Percentiles rank a stretch among this genome's conserved stretches.
Conservation (phyloP, 2,888 invertebrate genomes). For the Blastobasis adustella region DNA sequence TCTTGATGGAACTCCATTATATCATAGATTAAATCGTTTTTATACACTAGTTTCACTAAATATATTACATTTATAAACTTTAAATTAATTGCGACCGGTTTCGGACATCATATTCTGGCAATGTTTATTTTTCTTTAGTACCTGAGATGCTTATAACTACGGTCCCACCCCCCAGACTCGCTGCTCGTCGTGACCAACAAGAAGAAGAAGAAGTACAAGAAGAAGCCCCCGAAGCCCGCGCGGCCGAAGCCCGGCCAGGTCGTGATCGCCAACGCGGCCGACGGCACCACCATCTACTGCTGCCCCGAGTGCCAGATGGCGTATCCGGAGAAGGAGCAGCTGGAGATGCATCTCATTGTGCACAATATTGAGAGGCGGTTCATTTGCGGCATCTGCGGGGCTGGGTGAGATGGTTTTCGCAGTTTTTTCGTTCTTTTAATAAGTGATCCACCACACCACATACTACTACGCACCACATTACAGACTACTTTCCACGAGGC, state of each 20-base stretch:
- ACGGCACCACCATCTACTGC: conserved; percentile 84
- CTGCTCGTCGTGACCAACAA: conserved; percentile 54
- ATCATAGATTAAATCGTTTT: too few relatives aligned
- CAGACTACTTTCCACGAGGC: too few relatives aligned
- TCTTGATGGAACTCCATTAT: too few relatives aligned
- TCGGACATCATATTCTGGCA: too few relatives aligned
- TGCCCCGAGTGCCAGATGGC: conserved; percentile 90
- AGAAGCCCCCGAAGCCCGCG: conserved; percentile 85
- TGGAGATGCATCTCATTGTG: conserved; percentile 84
- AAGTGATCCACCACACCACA: too few relatives aligned
- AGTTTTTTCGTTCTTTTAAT: too few relatives aligned
- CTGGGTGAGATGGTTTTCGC: conserved; percentile 62
- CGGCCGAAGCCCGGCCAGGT: conserved; percentile 88
- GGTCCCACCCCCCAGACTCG: conserved; percentile 33
- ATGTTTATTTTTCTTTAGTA: neutral
- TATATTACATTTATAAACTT: too few relatives aligned
- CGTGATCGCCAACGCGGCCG: conserved; percentile 82
- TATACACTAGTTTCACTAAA: too few relatives aligned
- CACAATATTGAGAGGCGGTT: conserved; percentile 88
- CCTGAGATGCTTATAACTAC: too few relatives aligned
- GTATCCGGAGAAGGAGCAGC: conserved; percentile 84
- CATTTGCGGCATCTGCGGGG: conserved; percentile 85
- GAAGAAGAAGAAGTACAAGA: conserved; percentile 87
- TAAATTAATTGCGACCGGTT: too few relatives aligned
- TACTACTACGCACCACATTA: too few relatives aligned